Evolutionary conservation across 2,888 invertebrate species (phyloP).

Genomic region (Amphipoea lucens): DNA sequence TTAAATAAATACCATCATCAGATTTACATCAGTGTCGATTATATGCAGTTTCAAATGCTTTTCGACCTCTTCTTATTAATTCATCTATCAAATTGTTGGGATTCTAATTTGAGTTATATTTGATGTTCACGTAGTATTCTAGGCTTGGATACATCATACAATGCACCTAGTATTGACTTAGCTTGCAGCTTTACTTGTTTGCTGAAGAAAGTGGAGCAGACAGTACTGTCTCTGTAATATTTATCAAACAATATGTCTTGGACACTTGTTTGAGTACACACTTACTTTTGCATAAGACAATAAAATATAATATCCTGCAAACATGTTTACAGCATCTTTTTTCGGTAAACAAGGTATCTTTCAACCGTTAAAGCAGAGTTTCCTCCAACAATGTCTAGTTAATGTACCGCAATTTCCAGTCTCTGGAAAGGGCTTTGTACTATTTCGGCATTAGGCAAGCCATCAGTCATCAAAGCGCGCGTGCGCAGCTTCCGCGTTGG

Average conservation of each 20-base stretch:
- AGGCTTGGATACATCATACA: neutral
- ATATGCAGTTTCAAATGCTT: neutral
- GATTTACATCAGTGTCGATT: neutral
- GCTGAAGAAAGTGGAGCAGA: constrained; percentile 48
- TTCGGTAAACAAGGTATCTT: constrained; percentile 1
- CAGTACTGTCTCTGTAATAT: constrained; percentile 17
- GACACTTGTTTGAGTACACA: neutral
- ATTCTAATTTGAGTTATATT: neutral
- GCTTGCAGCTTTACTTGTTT: constrained; percentile 37
- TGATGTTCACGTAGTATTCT: neutral
- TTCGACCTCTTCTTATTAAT: neutral
- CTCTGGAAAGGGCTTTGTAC: constrained; percentile 67
- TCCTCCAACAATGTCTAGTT: constrained; percentile 43
- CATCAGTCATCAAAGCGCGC: constrained; percentile 71
- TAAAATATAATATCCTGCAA: neutral
- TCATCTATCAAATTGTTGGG: neutral
- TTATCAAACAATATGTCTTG: constrained; percentile 22
- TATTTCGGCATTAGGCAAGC: constrained; percentile 72
- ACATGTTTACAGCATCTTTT: neutral
- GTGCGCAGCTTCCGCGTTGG: constrained; percentile 83
- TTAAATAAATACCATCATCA: neutral
- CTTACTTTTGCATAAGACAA: neutral
- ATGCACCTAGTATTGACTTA: constrained; percentile 35
- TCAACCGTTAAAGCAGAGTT: constrained; percentile 37
- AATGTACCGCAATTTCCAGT: constrained; percentile 51